Base-by-base conservation (phyloP, 2,797 vertebrate genomes). In the Triplophysa yarkandensis region DNA sequence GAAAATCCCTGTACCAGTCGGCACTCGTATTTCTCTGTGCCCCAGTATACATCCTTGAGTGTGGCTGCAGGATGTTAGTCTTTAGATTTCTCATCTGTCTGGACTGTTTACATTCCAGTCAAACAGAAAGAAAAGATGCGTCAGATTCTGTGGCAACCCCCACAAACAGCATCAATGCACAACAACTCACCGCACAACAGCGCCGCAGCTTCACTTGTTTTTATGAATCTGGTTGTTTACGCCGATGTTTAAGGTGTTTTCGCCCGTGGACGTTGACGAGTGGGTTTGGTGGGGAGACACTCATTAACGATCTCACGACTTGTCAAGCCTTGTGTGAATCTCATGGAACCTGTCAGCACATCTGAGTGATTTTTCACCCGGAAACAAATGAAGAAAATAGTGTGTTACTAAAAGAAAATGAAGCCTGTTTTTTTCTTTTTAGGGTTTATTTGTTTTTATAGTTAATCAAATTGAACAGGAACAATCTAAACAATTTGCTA, bases 11-110 rank as follows among this genome's bases (percentile, higher is more conserved):
- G 64, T 74, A 64, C 58, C 66, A 71, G 60, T 41, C 67, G 64
- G 63, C 32, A 52, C 69, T 71, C 23, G 14, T 75, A 69, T 77
- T 67, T 39, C 54, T 69, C 57, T 72, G 55, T 79, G 66, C 63
- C 58, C 74, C 36, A 44, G 30, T 67, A 80, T 71, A 81, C 58
- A 71, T 74, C 58, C 70, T 66, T 39, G 52, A 46, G 65, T 67
- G 64, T 80, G 80, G 48, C 77, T 77, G 61, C 52, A 67, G 79
- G 77, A 72, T 69, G 66, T 75, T 77, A 69, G 66, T 68, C 58
- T 61, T 62, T 55, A 43, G 34, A 30, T 21, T 36, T 34, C 46
- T 62, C 57, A 11, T 54, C 70, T 63, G 21, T 54, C 64, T 78
- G 58, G 41, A 17, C 55, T 39, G 19, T 58, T n/a, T 19, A 17